Conservation (phyloP, 2,113 vertebrate species). For the Nothobranchius kuhntae region DNA sequence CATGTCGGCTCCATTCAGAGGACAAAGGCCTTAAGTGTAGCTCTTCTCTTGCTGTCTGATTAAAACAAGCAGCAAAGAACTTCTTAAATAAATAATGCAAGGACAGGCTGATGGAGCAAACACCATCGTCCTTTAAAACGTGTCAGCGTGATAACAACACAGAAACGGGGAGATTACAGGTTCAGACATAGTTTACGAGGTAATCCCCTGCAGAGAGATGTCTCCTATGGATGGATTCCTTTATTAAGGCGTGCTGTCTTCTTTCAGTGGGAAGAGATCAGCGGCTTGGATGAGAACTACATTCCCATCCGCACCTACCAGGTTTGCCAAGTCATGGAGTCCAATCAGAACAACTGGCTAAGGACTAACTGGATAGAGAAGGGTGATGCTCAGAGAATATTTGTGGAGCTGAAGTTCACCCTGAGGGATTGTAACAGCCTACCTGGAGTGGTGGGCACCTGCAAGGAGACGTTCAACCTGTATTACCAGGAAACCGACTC, state of each 20-base stretch:
- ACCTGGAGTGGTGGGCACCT: constrained; percentile 96
- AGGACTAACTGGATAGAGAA: constrained; percentile 99
- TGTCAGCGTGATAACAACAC: too few relatives aligned
- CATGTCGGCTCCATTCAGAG: constrained; percentile 33
- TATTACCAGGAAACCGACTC: constrained; percentile 99
- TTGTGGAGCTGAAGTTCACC: constrained; percentile 99
- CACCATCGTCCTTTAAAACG: constrained; percentile 19
- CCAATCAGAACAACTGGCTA: constrained; percentile 99
- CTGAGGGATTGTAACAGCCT: constrained; percentile 99
- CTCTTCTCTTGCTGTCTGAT: constrained; percentile 28
- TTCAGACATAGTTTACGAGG: too few relatives aligned
- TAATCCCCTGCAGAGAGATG: too few relatives aligned
- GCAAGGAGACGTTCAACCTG: constrained; percentile 99
- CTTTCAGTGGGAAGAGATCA: constrained; percentile 99
- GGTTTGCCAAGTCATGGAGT: constrained; percentile 99
- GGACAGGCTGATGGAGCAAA: constrained; percentile 33
- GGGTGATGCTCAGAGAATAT: constrained; percentile 98
- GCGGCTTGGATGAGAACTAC: constrained; percentile 98
- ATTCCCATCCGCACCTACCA: constrained; percentile 99
- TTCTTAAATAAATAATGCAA: constrained; percentile 55
- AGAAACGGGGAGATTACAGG: too few relatives aligned
- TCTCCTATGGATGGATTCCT: not conserved
- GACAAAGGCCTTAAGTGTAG: constrained; percentile 43
- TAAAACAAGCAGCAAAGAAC: constrained; percentile 32
- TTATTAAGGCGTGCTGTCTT: constrained; percentile 7